Percentiles rank a stretch among this genome's conserved stretches.
Evolutionary conservation across 2,888 invertebrate species (phyloP).

Genomic region (Andrena bicolor): DNA sequence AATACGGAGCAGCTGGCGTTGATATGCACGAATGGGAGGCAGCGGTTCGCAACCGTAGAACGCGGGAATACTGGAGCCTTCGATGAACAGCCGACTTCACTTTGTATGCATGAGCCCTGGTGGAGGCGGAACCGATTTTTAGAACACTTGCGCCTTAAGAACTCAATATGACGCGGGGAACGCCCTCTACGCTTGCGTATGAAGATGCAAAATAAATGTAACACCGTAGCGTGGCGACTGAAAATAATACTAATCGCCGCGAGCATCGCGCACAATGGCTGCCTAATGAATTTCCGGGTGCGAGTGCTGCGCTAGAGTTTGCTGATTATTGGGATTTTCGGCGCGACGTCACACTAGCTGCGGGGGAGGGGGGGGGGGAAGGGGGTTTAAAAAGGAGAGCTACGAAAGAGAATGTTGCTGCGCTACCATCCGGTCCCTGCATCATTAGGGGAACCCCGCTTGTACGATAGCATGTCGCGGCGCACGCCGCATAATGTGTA

Average conservation of each 20-base stretch:
- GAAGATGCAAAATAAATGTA: slow-evolving; percentile 12
- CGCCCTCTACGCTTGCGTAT: too few relatives aligned
- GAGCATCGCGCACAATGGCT: slow-evolving; percentile 31
- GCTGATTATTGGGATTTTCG: slow-evolving; percentile 61
- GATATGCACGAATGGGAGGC: slow-evolving; percentile 31
- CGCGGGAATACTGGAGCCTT: slow-evolving; percentile 17
- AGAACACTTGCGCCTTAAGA: too few relatives aligned
- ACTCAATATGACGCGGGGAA: too few relatives aligned
- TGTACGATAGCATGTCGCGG: slow-evolving; percentile 44
- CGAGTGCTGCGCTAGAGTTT: slow-evolving; percentile 37
- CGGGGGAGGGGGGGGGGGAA: too few relatives aligned
- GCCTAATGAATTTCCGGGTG: slow-evolving; percentile 56
- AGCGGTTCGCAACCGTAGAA: slow-evolving; percentile 33
- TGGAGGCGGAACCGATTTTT: too few relatives aligned
- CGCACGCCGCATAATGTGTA: slow-evolving; percentile 45
- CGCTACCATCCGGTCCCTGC: slow-evolving; percentile 41
- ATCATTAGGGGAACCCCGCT: slow-evolving; percentile 49
- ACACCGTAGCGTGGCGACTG: not conserved
- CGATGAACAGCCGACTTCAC: slow-evolving; percentile 8
- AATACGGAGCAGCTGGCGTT: slow-evolving; percentile 56
- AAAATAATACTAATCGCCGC: slow-evolving; percentile 51
- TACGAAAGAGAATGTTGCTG: slow-evolving; percentile 48
- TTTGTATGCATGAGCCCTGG: slow-evolving; percentile 32
- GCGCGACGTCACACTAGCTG: slow-evolving; percentile 7
- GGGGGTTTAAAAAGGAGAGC: slow-evolving; percentile 19